Percentiles rank a stretch among this genome's conserved stretches.
Evolutionary conservation across 1,140 invertebrate genomes (phyloP).

Genomic region (Phymorhynchus buccinoides): DNA sequence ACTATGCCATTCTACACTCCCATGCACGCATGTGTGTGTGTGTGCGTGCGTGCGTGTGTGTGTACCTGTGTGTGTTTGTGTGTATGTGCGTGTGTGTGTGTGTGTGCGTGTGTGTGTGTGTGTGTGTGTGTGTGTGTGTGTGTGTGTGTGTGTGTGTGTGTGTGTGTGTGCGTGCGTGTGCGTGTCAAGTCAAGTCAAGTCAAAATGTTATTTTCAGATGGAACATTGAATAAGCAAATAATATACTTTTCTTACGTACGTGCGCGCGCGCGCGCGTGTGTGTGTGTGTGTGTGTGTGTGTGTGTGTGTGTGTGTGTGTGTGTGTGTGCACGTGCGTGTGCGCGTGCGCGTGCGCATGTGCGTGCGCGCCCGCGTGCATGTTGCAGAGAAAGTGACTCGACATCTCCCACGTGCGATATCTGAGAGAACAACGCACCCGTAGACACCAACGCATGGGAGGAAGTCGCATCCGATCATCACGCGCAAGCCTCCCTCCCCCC

Average conservation of each 20-base stretch:
- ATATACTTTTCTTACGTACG: background rate
- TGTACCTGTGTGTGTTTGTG: no score
- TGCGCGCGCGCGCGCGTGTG: background rate
- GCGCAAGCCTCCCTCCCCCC: no score
- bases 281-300: background rate
- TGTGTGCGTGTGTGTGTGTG: no score
- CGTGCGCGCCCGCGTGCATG: background rate
- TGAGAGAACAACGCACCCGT: background rate
- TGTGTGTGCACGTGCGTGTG: background rate
- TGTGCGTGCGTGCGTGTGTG: no score
- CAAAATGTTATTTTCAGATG: no score
- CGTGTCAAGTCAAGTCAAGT: no score
- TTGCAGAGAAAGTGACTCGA: background rate
- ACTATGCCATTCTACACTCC: no score
- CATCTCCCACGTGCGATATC: background rate
- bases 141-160: background rate
- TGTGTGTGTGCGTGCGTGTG: background rate
- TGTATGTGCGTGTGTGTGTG: no score
- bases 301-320: background rate
- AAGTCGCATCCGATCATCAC: background rate
- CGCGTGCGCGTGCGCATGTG: background rate
- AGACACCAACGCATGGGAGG: background rate
- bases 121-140: background rate
- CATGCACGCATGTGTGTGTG: no score
- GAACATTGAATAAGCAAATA: no score